Conservation (phyloP, 2,888 invertebrate genomes). For the Drosophila infuscata region DNA sequence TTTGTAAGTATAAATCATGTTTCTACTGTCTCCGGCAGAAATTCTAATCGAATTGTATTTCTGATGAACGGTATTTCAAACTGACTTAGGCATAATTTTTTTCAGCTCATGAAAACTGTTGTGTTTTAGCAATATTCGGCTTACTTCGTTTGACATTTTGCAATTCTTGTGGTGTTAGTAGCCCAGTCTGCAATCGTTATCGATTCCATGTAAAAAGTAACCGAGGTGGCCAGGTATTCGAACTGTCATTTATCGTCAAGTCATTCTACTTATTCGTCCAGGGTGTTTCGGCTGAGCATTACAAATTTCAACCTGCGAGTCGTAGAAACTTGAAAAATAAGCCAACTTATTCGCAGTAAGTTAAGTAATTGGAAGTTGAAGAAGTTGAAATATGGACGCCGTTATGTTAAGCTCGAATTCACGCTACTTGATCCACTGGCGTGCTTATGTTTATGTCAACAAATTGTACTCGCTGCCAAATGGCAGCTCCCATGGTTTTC, state of each 20-base stretch:
- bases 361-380: background rate
- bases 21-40: background rate
- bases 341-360: background rate
- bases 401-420: conserved; percentile 31
- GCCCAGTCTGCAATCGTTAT: background rate
- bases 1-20: background rate
- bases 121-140: background rate
- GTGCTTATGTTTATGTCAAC: conserved; percentile 90
- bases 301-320: too few species aligned
- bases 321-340: background rate
- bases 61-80: too few species aligned
- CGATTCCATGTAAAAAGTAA: background rate
- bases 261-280: background rate
- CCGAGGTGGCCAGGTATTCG: background rate
- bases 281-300: too few species aligned
- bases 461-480: conserved; percentile 91
- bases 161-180: background rate
- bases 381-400: background rate
- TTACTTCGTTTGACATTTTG: background rate
- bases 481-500: conserved; percentile 88
- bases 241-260: background rate
- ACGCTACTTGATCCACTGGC: conserved; percentile 79
- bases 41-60: background rate
- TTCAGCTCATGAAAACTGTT: background rate
- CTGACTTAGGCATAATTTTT: too few species aligned